Percentiles rank a stretch among this genome's conserved stretches.
Evolutionary conservation across 92 coral and sea anemone genomes (phyloP).

Genomic region (Phenganax stokvisi): DNA sequence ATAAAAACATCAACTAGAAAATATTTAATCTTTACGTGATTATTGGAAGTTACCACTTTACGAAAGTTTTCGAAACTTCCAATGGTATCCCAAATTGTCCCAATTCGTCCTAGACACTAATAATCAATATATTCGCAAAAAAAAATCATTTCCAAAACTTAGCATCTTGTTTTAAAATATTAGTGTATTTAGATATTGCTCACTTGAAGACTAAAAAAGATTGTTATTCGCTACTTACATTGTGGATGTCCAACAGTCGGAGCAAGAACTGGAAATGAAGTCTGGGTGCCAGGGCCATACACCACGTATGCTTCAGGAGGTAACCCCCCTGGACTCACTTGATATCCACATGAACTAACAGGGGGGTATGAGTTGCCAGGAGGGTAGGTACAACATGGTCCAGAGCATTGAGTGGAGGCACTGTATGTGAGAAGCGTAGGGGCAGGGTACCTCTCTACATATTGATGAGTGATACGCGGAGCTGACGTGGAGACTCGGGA

Average conservation of each 20-base stretch:
- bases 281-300: slow-evolving; percentile 21
- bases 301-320: slow-evolving; percentile 32
- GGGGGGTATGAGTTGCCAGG: slow-evolving; percentile 35
- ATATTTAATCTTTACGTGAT: no score
- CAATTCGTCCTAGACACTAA: no score
- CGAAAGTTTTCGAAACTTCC: no score
- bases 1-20: no score
- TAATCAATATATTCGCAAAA: no score
- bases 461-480: slow-evolving; percentile 40
- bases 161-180: no score
- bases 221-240: slow-evolving; percentile 8
- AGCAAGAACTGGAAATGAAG: slow-evolving; percentile 3
- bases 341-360: slow-evolving; percentile 20
- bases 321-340: slow-evolving; percentile 30
- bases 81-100: no score
- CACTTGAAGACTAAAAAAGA: no score
- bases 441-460: slow-evolving; percentile 45
- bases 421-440: slow-evolving; percentile 51
- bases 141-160: no score
- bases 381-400: slow-evolving; percentile 38
- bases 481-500: slow-evolving; percentile 50
- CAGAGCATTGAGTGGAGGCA: slow-evolving; percentile 29
- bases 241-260: not conserved
- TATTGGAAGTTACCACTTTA: no score
- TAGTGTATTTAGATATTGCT: no score